Conservation (phyloP, 2,797 vertebrate genomes). For the Champsocephalus esox region DNA sequence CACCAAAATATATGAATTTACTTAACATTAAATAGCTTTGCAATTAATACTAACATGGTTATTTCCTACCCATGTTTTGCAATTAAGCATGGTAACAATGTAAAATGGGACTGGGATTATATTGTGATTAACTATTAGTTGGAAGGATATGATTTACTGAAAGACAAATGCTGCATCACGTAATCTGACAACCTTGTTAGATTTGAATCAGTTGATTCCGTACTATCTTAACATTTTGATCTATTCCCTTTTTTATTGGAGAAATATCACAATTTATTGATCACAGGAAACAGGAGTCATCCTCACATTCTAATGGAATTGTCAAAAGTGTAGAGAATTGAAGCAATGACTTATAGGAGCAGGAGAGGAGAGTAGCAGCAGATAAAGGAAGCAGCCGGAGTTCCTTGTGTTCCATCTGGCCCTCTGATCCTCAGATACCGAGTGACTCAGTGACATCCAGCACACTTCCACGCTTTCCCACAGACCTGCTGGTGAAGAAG, state of each 20-base stretch:
- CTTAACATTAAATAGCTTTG: no score
- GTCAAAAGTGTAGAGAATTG: not conserved
- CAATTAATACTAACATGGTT: not conserved
- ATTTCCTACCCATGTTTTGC: not conserved
- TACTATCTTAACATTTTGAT: no score
- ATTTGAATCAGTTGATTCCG: no score
- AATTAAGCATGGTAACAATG: not conserved
- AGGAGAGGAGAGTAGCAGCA: not conserved
- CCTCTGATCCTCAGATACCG: slow-evolving; percentile 8
- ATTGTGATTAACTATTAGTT: not conserved
- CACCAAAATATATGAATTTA: no score
- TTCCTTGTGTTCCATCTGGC: slow-evolving; percentile 40
- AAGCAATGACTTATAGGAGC: not conserved
- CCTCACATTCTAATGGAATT: not conserved
- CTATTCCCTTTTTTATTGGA: no score
- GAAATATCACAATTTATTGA: no score
- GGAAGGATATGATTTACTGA: not conserved
- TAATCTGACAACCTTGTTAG: not conserved
- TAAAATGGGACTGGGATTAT: not conserved
- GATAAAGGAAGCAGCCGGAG: slow-evolving; percentile 1
- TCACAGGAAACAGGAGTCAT: not conserved
- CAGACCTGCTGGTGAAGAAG: slow-evolving; percentile 16
- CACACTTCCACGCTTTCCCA: slow-evolving; percentile 11
- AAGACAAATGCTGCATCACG: not conserved
- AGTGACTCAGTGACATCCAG: slow-evolving; percentile 30